Percentiles rank a stretch among this genome's conserved stretches.
Evolutionary conservation across 2,888 invertebrate genomes (phyloP).

Genomic region (Scrobipalpa atriplicella): DNA sequence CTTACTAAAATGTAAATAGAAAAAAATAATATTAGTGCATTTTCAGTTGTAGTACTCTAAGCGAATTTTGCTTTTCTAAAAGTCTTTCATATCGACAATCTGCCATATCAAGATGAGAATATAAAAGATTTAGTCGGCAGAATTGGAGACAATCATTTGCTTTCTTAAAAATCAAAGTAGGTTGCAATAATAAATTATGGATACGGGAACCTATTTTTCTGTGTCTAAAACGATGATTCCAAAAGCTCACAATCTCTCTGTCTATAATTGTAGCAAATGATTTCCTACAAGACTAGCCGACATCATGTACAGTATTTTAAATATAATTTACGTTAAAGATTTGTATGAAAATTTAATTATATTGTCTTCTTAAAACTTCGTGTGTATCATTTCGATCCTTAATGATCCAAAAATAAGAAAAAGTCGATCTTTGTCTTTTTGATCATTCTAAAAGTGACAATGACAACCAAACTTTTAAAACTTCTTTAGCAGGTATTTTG

Average conservation of each 20-base stretch:
- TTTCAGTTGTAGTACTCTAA: slow-evolving; percentile 65
- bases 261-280: slow-evolving; percentile 55
- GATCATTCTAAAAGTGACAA: no score
- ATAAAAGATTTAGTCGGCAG: slow-evolving; percentile 72
- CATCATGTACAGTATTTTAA: slow-evolving; percentile 90
- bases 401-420: background rate
- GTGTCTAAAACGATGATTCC: background rate
- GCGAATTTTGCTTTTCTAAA: slow-evolving; percentile 68
- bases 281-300: slow-evolving; percentile 66
- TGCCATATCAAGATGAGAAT: slow-evolving; percentile 85
- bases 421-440: no score
- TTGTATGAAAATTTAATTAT: slow-evolving; percentile 90
- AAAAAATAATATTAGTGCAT: slow-evolving; percentile 70
- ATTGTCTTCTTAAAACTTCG: slow-evolving; percentile 78
- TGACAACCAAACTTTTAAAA: no score
- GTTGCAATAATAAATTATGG: background rate
- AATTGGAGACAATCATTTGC: slow-evolving; percentile 69
- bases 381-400: slow-evolving; percentile 55
- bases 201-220: background rate
- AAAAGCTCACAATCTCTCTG: background rate
- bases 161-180: slow-evolving; percentile 16
- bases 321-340: slow-evolving; percentile 89
- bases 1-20: slow-evolving; percentile 77
- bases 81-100: slow-evolving; percentile 86
- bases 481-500: no score